Evolutionary conservation across 2,797 vertebrate genomes (phyloP).

Genomic region (Brachymystax lenok): DNA sequence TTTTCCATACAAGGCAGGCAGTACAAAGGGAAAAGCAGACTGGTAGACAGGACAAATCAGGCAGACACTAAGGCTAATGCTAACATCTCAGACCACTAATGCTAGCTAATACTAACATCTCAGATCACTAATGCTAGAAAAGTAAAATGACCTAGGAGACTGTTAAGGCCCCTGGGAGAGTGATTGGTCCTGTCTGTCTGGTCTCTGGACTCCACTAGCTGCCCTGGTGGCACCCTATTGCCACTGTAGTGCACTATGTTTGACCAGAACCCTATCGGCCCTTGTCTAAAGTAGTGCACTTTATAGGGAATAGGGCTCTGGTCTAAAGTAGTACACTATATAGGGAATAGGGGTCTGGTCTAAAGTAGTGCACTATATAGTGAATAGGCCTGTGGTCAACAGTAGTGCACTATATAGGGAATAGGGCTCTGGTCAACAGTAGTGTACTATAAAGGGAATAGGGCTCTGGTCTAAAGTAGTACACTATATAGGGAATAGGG

Average conservation of each 20-base stretch:
- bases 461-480: too few relatives aligned
- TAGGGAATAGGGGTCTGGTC: neutral
- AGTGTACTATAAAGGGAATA: neutral
- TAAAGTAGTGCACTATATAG: neutral
- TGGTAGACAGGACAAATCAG: too few relatives aligned
- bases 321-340: too few relatives aligned
- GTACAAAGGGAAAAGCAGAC: too few relatives aligned
- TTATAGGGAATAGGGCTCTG: neutral
- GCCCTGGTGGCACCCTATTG: conserved; percentile 40
- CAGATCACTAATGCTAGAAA: neutral
- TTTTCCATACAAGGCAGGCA: too few relatives aligned
- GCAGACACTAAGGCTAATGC: too few relatives aligned
- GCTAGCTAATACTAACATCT: too few relatives aligned
- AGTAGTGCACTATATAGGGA: neutral
- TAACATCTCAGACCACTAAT: too few relatives aligned
- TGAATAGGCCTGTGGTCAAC: neutral
- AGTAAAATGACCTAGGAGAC: conserved; percentile 66
- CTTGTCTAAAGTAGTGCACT: neutral
- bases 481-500: neutral
- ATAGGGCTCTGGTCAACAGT: neutral
- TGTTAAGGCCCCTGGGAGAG: conserved; percentile 64
- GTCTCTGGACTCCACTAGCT: conserved; percentile 61
- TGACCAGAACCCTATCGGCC: conserved; percentile 10
- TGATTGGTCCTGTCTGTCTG: conserved; percentile 57
- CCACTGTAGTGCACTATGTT: conserved; percentile 39